phyloP scores from a whole-genome alignment of 2,113 vertebrate species.

The Corythoichthys intestinalis region DNA sequence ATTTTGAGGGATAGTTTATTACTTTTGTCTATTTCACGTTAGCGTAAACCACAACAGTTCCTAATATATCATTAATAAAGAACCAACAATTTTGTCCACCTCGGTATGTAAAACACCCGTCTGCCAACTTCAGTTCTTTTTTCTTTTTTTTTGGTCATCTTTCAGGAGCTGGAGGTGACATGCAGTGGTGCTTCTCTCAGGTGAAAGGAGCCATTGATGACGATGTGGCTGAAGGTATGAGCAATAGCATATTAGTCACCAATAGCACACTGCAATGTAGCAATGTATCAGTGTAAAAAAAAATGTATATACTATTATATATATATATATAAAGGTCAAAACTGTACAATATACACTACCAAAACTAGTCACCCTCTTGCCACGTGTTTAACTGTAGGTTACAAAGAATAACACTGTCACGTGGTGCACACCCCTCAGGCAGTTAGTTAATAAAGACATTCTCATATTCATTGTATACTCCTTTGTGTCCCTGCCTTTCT shows the following conservation, averaged over 20 bases:
- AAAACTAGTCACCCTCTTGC: not conserved
- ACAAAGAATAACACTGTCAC: not conserved
- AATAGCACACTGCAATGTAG: not conserved
- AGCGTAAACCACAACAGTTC: too few relatives aligned
- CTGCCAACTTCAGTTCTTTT: too few relatives aligned
- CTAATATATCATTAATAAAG: too few relatives aligned
- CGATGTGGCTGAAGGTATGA: constrained; percentile 94
- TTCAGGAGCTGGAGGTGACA: constrained; percentile 85
- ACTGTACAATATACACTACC: not conserved
- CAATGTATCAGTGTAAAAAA: not conserved
- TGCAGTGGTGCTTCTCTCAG: constrained; percentile 99
- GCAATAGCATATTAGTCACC: not conserved
- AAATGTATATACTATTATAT: not conserved
- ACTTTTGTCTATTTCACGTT: too few relatives aligned
- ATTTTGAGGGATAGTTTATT: too few relatives aligned
- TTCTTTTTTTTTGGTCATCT: constrained; percentile 2
- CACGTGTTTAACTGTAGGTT: not conserved
- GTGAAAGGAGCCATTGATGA: constrained; percentile 99
- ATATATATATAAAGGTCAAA: not conserved
- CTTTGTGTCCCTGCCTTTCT: constrained; percentile 51
- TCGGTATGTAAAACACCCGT: not conserved
- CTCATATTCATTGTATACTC: constrained; percentile 13
- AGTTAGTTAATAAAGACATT: constrained; percentile 39
- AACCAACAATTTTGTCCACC: not conserved
- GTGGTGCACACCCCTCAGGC: constrained; percentile 28